phyloP scores from a whole-genome alignment of 2,888 invertebrate genomes.

The Pollenia griseotomentosa region DNA sequence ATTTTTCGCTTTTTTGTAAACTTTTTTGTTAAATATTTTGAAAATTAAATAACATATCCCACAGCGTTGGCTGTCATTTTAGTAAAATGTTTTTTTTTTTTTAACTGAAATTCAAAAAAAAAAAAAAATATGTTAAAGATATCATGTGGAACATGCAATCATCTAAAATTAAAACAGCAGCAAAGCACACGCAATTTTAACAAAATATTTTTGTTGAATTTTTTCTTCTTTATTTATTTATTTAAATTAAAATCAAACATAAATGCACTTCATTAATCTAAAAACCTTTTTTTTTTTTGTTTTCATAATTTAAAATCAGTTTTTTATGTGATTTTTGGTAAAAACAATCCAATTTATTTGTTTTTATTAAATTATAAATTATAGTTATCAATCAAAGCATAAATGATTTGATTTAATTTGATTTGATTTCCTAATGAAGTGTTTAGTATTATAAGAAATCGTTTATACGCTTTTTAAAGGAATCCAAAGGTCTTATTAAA shows the following conservation, averaged over 20 bases:
- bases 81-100: constrained; percentile 66
- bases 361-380: constrained; percentile 52
- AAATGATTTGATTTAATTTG: constrained; percentile 16
- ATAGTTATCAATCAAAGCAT: constrained; percentile 35
- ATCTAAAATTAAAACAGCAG: constrained; percentile 68
- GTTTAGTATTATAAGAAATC: constrained; percentile 26
- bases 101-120: constrained; percentile 48
- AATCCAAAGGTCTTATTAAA: not conserved
- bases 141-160: constrained; percentile 71
- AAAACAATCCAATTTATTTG: constrained; percentile 48
- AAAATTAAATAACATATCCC: constrained; percentile 73
- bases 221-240: constrained; percentile 11
- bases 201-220: constrained; percentile 49
- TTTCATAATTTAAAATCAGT: not conserved
- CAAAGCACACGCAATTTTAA: constrained; percentile 69
- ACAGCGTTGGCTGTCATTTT: constrained; percentile 73
- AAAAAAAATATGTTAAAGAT: constrained; percentile 29
- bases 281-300: not conserved
- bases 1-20: constrained; percentile 35
- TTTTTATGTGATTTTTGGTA: not conserved
- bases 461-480: constrained; percentile 52
- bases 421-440: constrained; percentile 38
- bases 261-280: constrained; percentile 34
- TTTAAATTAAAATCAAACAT: constrained; percentile 30
- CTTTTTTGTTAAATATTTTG: constrained; percentile 57